Base-by-base conservation (phyloP, 2,797 vertebrate species). In the Rhabdomys pumilio region DNA sequence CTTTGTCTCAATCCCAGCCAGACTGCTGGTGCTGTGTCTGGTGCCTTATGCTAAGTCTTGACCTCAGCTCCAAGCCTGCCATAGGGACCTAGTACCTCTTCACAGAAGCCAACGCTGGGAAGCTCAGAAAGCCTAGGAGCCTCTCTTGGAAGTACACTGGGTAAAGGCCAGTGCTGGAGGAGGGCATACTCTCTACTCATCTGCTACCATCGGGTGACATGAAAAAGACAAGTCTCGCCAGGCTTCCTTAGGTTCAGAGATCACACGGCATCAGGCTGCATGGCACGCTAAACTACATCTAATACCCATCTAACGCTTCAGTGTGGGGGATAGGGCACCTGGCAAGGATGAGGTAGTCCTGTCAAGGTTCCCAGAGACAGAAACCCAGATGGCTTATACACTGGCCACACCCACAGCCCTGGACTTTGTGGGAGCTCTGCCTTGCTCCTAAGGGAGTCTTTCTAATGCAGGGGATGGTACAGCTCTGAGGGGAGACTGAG, bases 401-500 rank as follows among this genome's bases (percentile, higher is more conserved):
- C 44, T 1, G 19, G 67, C 79, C 61, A 84, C 86, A 38, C n/a
- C 76, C 44, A n/a, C 0, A 29, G 81, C 77, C 81, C 3, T 8
- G 13, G 17, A 19, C 57, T 44, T 44, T 31, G 65, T 6, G 14
- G 94, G 53, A 26, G 31, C 77, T 7, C 31, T 38, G 1, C 75
- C 69, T 85, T 53, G 47, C n/a, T 29, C 47, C 69, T 1, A 4
- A 11, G 44, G 76, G 11, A 15, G 19, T 59, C 57, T 47, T 84
- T 76, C 63, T 9, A 0, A 29, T 7, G 12, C 13, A 47, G 29
- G 0, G 29, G 59, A 31, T 8, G 47, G 47, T 15, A 1, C 24
- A 6, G 72, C 41, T 9, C 6, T 17, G 41, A 3, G 1, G 0
- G 41, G 3, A 0, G 2, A 4, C 50, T 13, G 47, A 14, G 1